A percentile compares a stretch with the other conserved stretches of the same genome.
phyloP scores from a whole-genome alignment of 2,888 invertebrate genomes.

The Adelphocoris suturalis region DNA sequence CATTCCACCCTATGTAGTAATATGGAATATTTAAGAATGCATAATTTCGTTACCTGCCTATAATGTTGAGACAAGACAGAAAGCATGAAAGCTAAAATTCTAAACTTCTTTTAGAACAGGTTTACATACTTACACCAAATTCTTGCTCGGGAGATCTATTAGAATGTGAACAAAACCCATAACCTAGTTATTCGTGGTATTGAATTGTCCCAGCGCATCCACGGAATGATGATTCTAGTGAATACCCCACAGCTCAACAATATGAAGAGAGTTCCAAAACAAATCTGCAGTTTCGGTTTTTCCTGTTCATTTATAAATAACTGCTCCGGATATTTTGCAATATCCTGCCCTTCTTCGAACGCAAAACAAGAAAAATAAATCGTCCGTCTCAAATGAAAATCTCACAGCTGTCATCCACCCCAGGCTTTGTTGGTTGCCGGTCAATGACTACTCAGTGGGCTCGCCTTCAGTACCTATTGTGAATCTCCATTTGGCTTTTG shows the following conservation, averaged over 20 bases:
- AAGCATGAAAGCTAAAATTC: too few relatives aligned
- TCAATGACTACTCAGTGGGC: neutral
- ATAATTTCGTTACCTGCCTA: too few relatives aligned
- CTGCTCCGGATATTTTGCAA: neutral
- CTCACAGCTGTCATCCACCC: slow-evolving; percentile 11
- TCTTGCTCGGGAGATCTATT: too few relatives aligned
- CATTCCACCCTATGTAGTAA: too few relatives aligned
- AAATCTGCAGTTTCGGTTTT: neutral
- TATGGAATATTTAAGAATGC: too few relatives aligned
- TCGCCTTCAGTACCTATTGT: neutral
- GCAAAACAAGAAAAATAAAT: slow-evolving; percentile 24
- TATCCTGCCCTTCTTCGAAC: neutral
- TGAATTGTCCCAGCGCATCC: too few relatives aligned
- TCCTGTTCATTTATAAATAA: neutral
- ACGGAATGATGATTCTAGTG: too few relatives aligned
- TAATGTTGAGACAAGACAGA: too few relatives aligned
- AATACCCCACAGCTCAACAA: neutral
- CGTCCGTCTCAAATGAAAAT: neutral
- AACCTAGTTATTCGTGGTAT: too few relatives aligned
- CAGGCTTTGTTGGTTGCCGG: slow-evolving; percentile 21
- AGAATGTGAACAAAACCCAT: too few relatives aligned
- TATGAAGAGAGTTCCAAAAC: neutral
- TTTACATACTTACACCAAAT: too few relatives aligned
- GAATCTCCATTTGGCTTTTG: neutral
- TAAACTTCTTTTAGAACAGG: too few relatives aligned